These are phyloP conservation scores for Bombus vancouverensis DNA, from an alignment of 1,140 invertebrate genomes.

Conservation along the genomic window DNA sequence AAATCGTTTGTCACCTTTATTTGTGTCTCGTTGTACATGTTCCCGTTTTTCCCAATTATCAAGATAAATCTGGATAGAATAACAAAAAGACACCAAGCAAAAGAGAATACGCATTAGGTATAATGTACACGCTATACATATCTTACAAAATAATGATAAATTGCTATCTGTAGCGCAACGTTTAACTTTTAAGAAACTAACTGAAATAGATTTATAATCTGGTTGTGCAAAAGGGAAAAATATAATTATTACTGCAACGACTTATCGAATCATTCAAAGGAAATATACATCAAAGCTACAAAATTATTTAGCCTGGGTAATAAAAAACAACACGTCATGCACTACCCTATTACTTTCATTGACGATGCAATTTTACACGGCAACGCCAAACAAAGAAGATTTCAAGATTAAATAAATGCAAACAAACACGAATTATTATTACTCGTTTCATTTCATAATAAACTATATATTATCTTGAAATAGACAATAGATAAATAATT, in stretches of 20 bases:
- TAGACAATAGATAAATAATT: background rate
- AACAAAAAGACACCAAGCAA: background rate
- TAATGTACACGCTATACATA: background rate
- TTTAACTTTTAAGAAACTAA: background rate
- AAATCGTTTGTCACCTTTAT: constrained; percentile 49
- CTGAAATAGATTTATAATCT: background rate
- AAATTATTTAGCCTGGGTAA: constrained; percentile 5
- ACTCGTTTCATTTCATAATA: background rate
- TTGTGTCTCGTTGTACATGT: constrained; percentile 27
- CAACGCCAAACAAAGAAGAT: background rate
- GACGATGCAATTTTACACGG: background rate
- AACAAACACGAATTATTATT: background rate
- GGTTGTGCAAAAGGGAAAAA: background rate
- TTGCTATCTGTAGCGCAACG: background rate
- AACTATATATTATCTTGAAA: too few species aligned
- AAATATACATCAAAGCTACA: background rate
- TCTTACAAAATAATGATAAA: constrained; percentile 13
- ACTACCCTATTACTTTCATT: background rate
- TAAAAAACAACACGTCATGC: background rate
- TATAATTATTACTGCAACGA: background rate
- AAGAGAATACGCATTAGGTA: background rate
- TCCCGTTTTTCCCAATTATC: constrained; percentile 20
- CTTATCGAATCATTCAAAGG: background rate
- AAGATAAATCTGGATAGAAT: constrained; percentile 4
- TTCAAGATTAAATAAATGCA: background rate